Evolutionary conservation across 1,140 invertebrate genomes (phyloP).

Genomic region (Grapholita molesta): DNA sequence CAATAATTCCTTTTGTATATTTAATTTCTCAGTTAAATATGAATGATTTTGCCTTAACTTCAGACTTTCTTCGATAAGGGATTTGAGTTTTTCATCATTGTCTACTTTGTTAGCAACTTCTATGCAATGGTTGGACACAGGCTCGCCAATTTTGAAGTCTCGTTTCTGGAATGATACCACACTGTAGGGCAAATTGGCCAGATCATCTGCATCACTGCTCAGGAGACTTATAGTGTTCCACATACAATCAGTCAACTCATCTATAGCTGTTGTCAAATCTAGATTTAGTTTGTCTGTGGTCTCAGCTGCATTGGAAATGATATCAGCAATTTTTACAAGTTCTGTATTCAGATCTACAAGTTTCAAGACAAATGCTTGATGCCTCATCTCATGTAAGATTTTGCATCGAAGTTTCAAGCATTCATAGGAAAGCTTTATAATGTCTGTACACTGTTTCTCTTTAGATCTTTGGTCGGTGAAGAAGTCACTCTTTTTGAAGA

Average conservation of each 20-base stretch:
- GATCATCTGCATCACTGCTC: slow-evolving; percentile 46
- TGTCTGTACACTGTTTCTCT: slow-evolving; percentile 60
- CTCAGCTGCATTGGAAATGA: slow-evolving; percentile 55
- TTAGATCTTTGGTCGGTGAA: slow-evolving; percentile 49
- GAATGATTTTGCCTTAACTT: slow-evolving; percentile 54
- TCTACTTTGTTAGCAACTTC: slow-evolving; percentile 38
- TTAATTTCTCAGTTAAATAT: slow-evolving; percentile 52
- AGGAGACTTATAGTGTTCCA: slow-evolving; percentile 62
- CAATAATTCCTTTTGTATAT: slow-evolving; percentile 47
- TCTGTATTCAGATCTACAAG: slow-evolving; percentile 67
- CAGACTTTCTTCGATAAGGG: slow-evolving; percentile 63
- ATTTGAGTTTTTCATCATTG: slow-evolving; percentile 47
- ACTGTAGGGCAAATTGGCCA: slow-evolving; percentile 61
- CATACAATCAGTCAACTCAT: slow-evolving; percentile 55
- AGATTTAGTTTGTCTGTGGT: slow-evolving; percentile 54
- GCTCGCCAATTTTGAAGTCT: slow-evolving; percentile 63
- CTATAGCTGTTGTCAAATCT: slow-evolving; percentile 36
- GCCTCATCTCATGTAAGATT: slow-evolving; percentile 56
- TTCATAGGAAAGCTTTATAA: slow-evolving; percentile 63
- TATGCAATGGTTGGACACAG: slow-evolving; percentile 46
- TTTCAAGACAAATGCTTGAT: slow-evolving; percentile 63
- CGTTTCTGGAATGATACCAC: slow-evolving; percentile 65
- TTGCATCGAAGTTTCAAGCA: slow-evolving; percentile 68
- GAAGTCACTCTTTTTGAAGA: slow-evolving; percentile 54
- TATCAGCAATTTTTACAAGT: slow-evolving; percentile 59